Evolutionary conservation across 2,888 invertebrate genomes (phyloP), one percentile per base, ranked within the genome.

Genomic region (Cheilosia scutellata): DNA sequence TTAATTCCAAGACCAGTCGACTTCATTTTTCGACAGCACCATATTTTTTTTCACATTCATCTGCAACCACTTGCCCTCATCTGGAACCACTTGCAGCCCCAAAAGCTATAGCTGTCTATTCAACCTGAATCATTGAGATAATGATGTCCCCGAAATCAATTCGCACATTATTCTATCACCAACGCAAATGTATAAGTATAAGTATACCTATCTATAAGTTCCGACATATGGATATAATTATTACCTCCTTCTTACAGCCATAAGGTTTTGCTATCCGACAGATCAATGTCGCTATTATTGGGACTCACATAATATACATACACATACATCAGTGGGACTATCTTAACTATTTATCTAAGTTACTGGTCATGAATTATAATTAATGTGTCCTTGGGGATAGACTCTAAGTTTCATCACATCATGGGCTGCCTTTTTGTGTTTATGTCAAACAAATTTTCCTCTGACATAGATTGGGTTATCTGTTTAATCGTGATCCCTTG

Each of bases 331-430:
- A 33, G 25, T 33, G 44, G 13, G 25, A 31, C 16, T 51, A 72
- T 62, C 72, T 53, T 13, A 40, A 31, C 42, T 25, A 74, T 53
- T 53, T 42, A 62, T 20, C 25, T 47, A 29, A 20, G 55, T 55
- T 55, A 57, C 33, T 55, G 27, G 47, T 31, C 72, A 72, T 72
- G 63, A 74, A 74, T 74, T 74, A 74, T 16, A 74, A 74, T 57
- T 25, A 57, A 74, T 62, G 47, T 65, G 37, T 31, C 72, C 31
- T 62, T 7, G 11, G 63, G 63, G 74, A 74, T 44, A 31, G 11
- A 31, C 5, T n/a, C 4, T 33, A 55, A 55, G 47, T 55, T 55
- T 11, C 33, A 27, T 5, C n/a, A 9, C 9, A 31, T 47, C 40
- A 37, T 33, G 20, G 25, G 49, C 25, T 33, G 13, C 13, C 31